phyloP scores from a whole-genome alignment of 2,113 vertebrate genomes.

The human (Homo sapiens) region GRCh38 chr3:100850501-100851000 shows the following conservation, averaged over 20 bases:
- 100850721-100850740: constrained; percentile 85
- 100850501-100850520: constrained; percentile 23
- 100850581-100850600: constrained; percentile 74
- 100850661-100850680: constrained; percentile 86
- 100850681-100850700: constrained; percentile 85
- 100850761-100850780: constrained; percentile 68
- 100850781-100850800: constrained; percentile 73
- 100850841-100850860: constrained; percentile 37
- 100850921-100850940: constrained; percentile 43
- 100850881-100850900: constrained; percentile 61
- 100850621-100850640: constrained; percentile 77
- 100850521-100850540: neutral
- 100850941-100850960: neutral
- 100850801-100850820: constrained; percentile 65
- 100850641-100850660: constrained; percentile 86
- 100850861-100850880: constrained; percentile 45
- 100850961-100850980: neutral
- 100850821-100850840: constrained; percentile 53
- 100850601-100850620: constrained; percentile 74
- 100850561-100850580: constrained; percentile 74
- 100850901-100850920: constrained; percentile 55
- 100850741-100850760: constrained; percentile 85
- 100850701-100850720: constrained; percentile 85
- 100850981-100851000: neutral
- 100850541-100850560: constrained; percentile 66